Base-by-base conservation (phyloP, 2,888 invertebrate species). In the Disparrhopalites patrizii region DNA sequence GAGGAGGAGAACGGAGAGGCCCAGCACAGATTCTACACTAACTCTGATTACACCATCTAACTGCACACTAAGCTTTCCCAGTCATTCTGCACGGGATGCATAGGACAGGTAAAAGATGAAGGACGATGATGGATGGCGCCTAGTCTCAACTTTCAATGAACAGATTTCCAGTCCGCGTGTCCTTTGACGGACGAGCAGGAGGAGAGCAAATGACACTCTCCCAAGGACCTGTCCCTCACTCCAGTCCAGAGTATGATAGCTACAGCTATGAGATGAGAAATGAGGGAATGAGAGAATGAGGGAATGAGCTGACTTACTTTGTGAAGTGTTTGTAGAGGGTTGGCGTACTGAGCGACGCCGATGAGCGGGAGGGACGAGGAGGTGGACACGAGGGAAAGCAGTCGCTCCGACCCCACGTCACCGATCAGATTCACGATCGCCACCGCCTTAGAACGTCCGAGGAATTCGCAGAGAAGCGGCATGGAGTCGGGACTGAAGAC, bases 371-470 rank as follows among this genome's bases (percentile, higher is more conserved):
- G 51, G 5, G 62, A 63, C 2, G 72, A 58, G 7, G 70, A 61
- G 8, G 64, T 63, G 20, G 71, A 68, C 33, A 75, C 69, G 43
- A 75, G 66, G 5, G 72, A 72, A 36, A 75, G 51, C 3, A 73
- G 62, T 40, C 71, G 50, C 63, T 75, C 71, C 23, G 72, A 71
- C 4, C 67, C 69, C 55, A 69, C 70, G 64, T 71, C 70, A 18
- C 69, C 70, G 28, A 72, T 68, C 23, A 71, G 52, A 62, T 71
- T 72, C 13, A 75, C 70, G 47, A 75, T 68, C n/a, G 73, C 73
- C 50, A 75, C 63, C 13, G 73, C 70, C 43, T 65, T 62, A 33
- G 68, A 66, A 38, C 66, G 64, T 28, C 65, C 58, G 25, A 73
- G 62, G 64, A 72, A 73, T 36, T 71, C 69, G 62, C 73, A 75